phyloP scores from a whole-genome alignment of 2,888 invertebrate species.

The Xanthostigma xanthostigma region DNA sequence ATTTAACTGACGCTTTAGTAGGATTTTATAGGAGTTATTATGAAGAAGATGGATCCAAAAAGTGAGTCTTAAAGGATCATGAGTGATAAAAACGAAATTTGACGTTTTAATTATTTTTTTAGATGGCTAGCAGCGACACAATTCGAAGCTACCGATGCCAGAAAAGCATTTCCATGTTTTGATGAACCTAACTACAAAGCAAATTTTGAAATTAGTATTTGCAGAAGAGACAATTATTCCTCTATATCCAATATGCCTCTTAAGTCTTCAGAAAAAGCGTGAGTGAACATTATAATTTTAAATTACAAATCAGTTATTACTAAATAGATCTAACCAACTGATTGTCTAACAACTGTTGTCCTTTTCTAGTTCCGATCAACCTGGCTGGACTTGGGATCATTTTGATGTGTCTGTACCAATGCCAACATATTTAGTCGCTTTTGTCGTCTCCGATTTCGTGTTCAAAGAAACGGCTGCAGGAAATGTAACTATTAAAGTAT shows the following conservation, averaged over 20 bases:
- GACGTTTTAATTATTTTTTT: too few relatives aligned
- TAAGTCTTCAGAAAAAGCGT: slow-evolving; percentile 33
- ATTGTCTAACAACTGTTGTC: too few relatives aligned
- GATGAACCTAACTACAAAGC: slow-evolving; percentile 84
- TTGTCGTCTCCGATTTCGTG: slow-evolving; percentile 58
- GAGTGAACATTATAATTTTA: slow-evolving; percentile 21
- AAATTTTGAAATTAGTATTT: slow-evolving; percentile 54
- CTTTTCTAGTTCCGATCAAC: slow-evolving; percentile 32
- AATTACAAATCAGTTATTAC: too few relatives aligned
- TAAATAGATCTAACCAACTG: too few relatives aligned
- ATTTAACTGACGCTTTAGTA: slow-evolving; percentile 43
- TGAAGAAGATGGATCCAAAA: slow-evolving; percentile 26
- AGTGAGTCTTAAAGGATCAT: neutral
- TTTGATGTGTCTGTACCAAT: slow-evolving; percentile 68
- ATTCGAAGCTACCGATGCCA: slow-evolving; percentile 63
- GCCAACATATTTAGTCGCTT: slow-evolving; percentile 88
- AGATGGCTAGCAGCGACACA: slow-evolving; percentile 65
- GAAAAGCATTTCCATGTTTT: slow-evolving; percentile 80
- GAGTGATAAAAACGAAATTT: neutral
- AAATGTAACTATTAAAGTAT: slow-evolving; percentile 46
- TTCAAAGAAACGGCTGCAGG: slow-evolving; percentile 25
- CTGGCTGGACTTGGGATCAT: slow-evolving; percentile 53
- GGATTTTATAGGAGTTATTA: slow-evolving; percentile 60
- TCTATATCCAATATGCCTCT: slow-evolving; percentile 68
- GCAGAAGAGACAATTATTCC: slow-evolving; percentile 40